Conservation (phyloP, 2,888 invertebrate species). For the Amphipoea lucens region DNA sequence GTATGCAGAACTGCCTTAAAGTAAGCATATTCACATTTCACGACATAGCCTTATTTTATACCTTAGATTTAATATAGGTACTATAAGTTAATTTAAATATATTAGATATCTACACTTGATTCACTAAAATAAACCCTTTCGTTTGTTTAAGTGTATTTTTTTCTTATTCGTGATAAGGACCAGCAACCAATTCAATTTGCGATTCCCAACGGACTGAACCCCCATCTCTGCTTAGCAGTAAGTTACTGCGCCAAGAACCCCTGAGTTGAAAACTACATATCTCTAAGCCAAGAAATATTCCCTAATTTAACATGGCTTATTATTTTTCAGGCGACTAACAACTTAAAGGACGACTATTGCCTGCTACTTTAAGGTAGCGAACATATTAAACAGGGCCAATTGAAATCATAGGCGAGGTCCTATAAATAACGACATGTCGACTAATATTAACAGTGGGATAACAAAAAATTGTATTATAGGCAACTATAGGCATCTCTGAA, state of each 20-base stretch:
- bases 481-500: too few species aligned
- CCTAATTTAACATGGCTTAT: too few species aligned
- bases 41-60: conserved; percentile 89
- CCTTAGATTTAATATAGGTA: conserved; percentile 77
- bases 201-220: neutral
- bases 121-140: conserved; percentile 77
- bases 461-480: too few species aligned
- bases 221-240: neutral
- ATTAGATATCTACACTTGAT: conserved; percentile 76
- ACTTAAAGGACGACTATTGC: too few species aligned
- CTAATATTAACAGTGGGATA: too few species aligned
- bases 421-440: too few species aligned
- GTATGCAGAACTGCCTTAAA: conserved; percentile 88
- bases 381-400: too few species aligned
- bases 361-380: too few species aligned
- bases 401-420: too few species aligned
- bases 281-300: neutral
- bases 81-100: conserved; percentile 69
- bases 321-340: too few species aligned
- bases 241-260: neutral
- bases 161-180: neutral
- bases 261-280: neutral
- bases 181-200: conserved; percentile 13
- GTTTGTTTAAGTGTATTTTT: conserved; percentile 60
- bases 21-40: conserved; percentile 87